Percentiles rank a stretch among this genome's conserved stretches.
These are phyloP conservation scores for Pollimyrus isidori DNA, from an alignment of 2,113 vertebrate genomes.

Conservation along the genomic window DNA sequence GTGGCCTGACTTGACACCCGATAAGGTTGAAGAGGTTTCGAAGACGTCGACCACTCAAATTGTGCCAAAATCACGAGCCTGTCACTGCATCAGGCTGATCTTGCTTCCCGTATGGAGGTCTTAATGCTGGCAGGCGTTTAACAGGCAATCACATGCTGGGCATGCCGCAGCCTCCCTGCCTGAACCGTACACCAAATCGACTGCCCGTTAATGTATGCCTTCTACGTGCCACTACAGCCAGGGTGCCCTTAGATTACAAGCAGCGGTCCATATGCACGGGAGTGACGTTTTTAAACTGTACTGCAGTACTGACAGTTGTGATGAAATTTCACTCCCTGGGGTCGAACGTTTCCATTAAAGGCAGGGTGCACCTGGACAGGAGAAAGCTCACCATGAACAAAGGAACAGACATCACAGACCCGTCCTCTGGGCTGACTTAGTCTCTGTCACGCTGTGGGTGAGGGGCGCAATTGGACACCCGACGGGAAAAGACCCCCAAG, in stretches of 20 bases:
- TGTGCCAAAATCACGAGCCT: constrained; percentile 2
- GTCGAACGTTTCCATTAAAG: background rate
- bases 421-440: background rate
- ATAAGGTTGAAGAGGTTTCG: constrained; percentile 17
- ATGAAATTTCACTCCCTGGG: background rate
- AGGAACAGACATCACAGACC: background rate
- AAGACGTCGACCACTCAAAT: background rate
- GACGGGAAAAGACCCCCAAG: background rate
- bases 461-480: background rate
- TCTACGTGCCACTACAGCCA: background rate
- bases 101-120: background rate
- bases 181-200: background rate
- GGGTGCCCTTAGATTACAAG: background rate
- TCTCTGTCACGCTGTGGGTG: background rate
- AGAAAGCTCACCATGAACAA: background rate
- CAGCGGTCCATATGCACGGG: background rate
- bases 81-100: constrained; percentile 8
- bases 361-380: background rate
- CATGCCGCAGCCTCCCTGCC: background rate
- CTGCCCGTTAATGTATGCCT: background rate
- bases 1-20: constrained; percentile 8
- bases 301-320: background rate
- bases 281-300: background rate
- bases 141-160: constrained; percentile 17
- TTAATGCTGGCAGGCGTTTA: background rate